Evolutionary conservation across 2,888 invertebrate species (phyloP).

Genomic region (Eueremaeus valkanovi): DNA sequence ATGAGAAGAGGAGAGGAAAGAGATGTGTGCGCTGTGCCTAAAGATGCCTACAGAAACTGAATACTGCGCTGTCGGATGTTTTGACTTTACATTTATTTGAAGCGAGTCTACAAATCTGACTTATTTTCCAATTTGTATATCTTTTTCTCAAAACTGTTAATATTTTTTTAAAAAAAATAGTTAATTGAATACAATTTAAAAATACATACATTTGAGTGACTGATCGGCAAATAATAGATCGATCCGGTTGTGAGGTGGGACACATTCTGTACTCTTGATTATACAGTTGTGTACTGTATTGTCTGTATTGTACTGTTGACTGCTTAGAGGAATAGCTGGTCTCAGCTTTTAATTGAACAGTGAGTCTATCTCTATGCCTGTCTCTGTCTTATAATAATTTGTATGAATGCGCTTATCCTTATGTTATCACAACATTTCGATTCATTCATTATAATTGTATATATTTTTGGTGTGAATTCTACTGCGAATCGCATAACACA

Average conservation of each 20-base stretch:
- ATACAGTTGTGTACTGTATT: too few species aligned
- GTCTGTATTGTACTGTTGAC: too few species aligned
- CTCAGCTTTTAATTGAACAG: too few species aligned
- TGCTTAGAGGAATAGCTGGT: too few species aligned
- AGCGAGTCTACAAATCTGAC: background rate
- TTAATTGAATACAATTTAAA: background rate
- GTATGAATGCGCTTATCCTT: background rate
- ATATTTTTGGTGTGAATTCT: background rate
- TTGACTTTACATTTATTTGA: background rate
- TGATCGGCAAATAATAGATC: background rate
- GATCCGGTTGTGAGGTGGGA: background rate
- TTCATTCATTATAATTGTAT: background rate
- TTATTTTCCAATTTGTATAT: background rate
- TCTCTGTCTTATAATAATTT: background rate
- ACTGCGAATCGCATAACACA: constrained; percentile 13
- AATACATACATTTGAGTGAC: background rate
- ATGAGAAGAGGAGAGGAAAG: background rate
- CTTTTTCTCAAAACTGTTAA: background rate
- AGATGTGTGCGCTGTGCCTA: constrained; percentile 17
- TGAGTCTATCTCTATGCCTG: too few species aligned
- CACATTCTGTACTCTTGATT: too few species aligned
- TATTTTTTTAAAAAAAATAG: background rate
- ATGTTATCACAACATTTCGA: background rate
- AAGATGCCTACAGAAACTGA: constrained; percentile 25
- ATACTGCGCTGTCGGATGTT: constrained; percentile 1